phyloP scores from a whole-genome alignment of 2,888 invertebrate species.

The Lapara coniferarum region DNA sequence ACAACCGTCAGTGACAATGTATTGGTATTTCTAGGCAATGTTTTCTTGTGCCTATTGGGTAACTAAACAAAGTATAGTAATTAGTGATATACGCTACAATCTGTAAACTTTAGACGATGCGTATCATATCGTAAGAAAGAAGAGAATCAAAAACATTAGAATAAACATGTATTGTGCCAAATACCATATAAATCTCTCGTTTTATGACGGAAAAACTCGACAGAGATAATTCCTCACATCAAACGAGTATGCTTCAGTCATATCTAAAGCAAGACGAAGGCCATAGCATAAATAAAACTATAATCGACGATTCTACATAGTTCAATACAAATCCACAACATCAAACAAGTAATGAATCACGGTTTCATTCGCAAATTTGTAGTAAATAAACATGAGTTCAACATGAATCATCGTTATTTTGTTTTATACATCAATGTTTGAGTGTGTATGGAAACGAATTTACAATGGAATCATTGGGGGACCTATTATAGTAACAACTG shows the following conservation, averaged over 20 bases:
- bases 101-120: not conserved
- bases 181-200: not conserved
- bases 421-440: constrained; percentile 29
- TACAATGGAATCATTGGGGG: not conserved
- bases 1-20: constrained; percentile 25
- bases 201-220: not conserved
- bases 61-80: not conserved
- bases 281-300: not conserved
- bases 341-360: constrained; percentile 48
- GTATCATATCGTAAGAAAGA: not conserved
- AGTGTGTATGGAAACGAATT: constrained; percentile 10
- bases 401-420: constrained; percentile 51
- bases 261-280: constrained; percentile 9
- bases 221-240: constrained; percentile 3
- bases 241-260: not conserved
- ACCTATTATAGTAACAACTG: not conserved
- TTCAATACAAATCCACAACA: constrained; percentile 15
- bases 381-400: constrained; percentile 56
- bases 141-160: too few species aligned
- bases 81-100: not conserved
- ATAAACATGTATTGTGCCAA: not conserved
- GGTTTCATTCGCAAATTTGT: constrained; percentile 39
- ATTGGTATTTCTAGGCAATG: constrained; percentile 2
- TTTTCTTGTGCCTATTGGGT: not conserved
- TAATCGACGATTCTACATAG: not conserved